Percentiles rank a stretch among this genome's conserved stretches.
Conservation (phyloP, 2,113 vertebrate species). For the Pionites leucogaster region DNA sequence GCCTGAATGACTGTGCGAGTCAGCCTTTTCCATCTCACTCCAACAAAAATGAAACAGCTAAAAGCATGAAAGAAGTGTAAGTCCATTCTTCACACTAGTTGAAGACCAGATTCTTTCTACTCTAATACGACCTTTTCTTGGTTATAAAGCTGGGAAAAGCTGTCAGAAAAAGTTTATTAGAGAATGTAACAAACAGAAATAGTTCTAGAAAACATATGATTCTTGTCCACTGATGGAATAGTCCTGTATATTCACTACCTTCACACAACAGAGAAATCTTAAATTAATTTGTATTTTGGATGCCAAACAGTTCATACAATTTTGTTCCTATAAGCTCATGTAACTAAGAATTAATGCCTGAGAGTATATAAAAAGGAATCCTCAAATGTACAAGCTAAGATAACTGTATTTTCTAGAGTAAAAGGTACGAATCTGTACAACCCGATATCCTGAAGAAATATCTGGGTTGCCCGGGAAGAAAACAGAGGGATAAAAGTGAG, state of each 20-base stretch:
- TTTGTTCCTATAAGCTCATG: background rate
- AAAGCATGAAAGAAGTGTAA: background rate
- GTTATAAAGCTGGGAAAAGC: background rate
- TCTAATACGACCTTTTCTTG: background rate
- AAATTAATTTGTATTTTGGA: background rate
- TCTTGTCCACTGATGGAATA: background rate
- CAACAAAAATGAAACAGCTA: background rate
- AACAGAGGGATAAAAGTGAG: background rate
- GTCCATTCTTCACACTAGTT: background rate
- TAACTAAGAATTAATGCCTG: background rate
- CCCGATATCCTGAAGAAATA: background rate
- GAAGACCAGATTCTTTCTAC: background rate
- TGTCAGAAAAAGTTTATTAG: background rate
- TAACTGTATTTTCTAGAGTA: background rate
- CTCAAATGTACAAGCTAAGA: background rate
- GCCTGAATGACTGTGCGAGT: background rate
- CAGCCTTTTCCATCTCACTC: background rate
- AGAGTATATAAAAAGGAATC: background rate
- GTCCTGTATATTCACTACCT: background rate
- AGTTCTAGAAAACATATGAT: background rate
- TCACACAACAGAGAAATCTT: background rate
- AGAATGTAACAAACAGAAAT: background rate
- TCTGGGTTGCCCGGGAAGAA: background rate
- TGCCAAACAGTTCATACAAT: background rate
- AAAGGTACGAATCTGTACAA: background rate